A percentile compares a stretch with the other conserved stretches of the same genome.
Conservation (phyloP, 2,888 invertebrate species). For the Apotomis turbidana region DNA sequence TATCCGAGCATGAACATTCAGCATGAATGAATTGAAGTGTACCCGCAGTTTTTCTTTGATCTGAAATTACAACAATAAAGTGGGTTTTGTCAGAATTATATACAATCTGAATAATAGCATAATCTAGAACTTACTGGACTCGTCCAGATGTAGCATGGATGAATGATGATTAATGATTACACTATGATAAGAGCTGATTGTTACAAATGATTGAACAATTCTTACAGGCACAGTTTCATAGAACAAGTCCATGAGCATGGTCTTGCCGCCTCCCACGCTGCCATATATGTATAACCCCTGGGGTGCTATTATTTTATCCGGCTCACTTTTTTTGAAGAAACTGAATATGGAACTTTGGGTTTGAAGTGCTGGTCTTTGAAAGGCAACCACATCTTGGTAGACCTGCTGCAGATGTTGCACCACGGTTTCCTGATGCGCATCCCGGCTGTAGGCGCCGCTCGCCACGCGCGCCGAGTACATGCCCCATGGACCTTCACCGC, state of each 20-base stretch:
- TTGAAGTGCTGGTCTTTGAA: constrained; percentile 69
- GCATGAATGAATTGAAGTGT: constrained; percentile 99
- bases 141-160: constrained; percentile 22
- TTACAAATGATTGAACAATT: constrained; percentile 37
- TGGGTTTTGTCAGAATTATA: too few relatives aligned
- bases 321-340: constrained; percentile 67
- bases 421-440: constrained; percentile 89
- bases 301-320: constrained; percentile 82
- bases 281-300: constrained; percentile 95
- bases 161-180: constrained; percentile 37
- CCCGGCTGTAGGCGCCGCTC: constrained; percentile 84
- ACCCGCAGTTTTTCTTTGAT: constrained; percentile 90
- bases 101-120: constrained; percentile 5
- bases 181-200: constrained; percentile 33
- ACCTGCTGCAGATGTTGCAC: constrained; percentile 88
- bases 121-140: constrained; percentile 37
- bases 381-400: constrained; percentile 85
- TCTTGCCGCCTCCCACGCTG: constrained; percentile 98
- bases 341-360: constrained; percentile 62
- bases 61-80: constrained; percentile 66
- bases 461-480: constrained; percentile 84
- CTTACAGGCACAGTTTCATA: constrained; percentile 85
- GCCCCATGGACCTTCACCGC: constrained; percentile 76
- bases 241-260: constrained; percentile 99
- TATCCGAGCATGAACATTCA: constrained; percentile 95